Base-by-base conservation (phyloP, 2,888 invertebrate species). In the Iselma pallidipennis region DNA sequence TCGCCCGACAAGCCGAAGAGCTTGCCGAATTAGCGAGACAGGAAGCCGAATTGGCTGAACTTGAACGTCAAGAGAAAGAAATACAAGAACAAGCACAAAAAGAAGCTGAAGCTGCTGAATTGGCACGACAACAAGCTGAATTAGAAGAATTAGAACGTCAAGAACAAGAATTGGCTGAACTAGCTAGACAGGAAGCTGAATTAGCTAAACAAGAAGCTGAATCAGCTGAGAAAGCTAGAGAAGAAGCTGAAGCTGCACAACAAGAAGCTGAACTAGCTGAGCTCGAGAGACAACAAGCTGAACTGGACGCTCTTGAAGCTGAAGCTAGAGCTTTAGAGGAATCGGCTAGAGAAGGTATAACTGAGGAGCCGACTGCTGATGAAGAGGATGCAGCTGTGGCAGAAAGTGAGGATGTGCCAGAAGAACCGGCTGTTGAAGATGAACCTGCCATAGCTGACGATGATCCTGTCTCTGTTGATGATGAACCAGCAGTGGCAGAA, bases 1-100 rank as follows among this genome's bases (percentile, higher is more conserved):
- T 90, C 67, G 89, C 88, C 53, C 83, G 89, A 73, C 90, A 90
- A 78, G 82, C 82, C 12, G 82, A 81, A 67, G 81, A 82, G 73
- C 77, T 81, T 68, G 81, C 81, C 65, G 81, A 82, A 71, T 65
- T 80, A 29, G 81, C 82, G 67, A 76, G 80, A 67, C 81, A 87
- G 84, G 90, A 89, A 66, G 89, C 87, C 50, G 90, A 90, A 80
- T 78, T 89, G 71, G 88, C 88, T 0, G 89, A 90, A 73, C 74
- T 68, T 64, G 76, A 74, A 25, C 73, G 85, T 67, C 83, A 84
- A 23, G 87, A 88, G 80, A 86, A 80, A 9, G 89, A 88, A 70
- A 19, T 54, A 37, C 49, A 50, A 19, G 63, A 63, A 19, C 54
- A 76, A 55, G 78, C 74, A 6, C 74, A 85, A 68, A 83, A 84